Base-by-base conservation (phyloP, 2,888 invertebrate species). In the Drosophila quasianomalipes region DNA sequence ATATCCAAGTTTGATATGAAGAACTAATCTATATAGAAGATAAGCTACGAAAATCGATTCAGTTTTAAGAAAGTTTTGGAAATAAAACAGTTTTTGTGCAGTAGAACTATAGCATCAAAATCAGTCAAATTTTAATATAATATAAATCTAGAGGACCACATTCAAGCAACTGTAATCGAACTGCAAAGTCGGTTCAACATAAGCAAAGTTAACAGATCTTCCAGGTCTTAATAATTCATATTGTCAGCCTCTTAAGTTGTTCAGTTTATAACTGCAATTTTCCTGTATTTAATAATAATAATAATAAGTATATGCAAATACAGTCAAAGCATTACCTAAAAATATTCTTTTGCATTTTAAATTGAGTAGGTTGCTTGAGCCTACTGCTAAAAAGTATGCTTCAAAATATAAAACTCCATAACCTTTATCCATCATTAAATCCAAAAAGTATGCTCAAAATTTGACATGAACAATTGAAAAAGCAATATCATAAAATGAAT, bases 401-500 rank as follows among this genome's bases (percentile, higher is more conserved):
- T 7, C 1, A n/a, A 19, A 35, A 12, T 10, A n/a, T 3, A 1
- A 3, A 28, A 28, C 10, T 28, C 2, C 9, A 2, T 19, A 26
- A 19, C 7, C 14, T 3, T 26, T 6, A 3, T 7, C 22, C 9
- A 31, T 2, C 30, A 3, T 12, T 30, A 19, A 33, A n/a, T 12
- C 76, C 39, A 41, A 37, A 58, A 49, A 37, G 47, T 62, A 69
- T 60, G 44, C 59, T 12, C 4, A 2, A 1, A 44, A 22, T 33
- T 22, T 12, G 22, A 10, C 28, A 28, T 33, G 4, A 47, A n/a
- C 6, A 30, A 22, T 22, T 22, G 22, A 22, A 22, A 22, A 22
- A 22, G 30, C 5, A 19, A 28, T 1, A 22, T 51, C 19, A 51
- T 30, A 19, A 51, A 51, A 52, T n/a, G 3, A 47, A 47, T 26